A percentile compares a stretch with the other conserved stretches of the same genome.
phyloP scores from a whole-genome alignment of 2,113 vertebrate species.

The Heloderma charlesbogerti region DNA sequence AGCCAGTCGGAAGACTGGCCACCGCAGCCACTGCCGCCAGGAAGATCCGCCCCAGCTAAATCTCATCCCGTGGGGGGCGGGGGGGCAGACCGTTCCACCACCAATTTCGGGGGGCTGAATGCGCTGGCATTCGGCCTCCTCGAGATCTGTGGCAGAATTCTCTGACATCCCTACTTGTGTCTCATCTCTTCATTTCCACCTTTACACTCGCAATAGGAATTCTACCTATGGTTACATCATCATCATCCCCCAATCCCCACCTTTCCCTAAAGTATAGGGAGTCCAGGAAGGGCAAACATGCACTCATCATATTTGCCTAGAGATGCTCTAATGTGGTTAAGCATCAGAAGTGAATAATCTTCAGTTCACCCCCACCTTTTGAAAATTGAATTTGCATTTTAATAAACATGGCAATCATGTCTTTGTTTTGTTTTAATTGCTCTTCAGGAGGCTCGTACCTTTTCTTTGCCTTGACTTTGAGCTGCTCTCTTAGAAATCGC shows the following conservation, averaged over 20 bases:
- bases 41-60: no score
- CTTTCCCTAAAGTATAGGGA: background rate
- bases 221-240: background rate
- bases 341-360: background rate
- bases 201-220: no score
- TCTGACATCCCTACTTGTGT: no score
- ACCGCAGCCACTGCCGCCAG: no score
- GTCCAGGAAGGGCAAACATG: background rate
- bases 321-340: background rate
- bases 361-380: background rate
- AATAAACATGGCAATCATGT: constrained; percentile 9
- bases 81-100: no score
- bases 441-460: background rate
- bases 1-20: no score
- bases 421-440: background rate
- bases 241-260: background rate
- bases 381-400: background rate
- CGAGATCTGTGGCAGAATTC: no score
- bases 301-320: background rate
- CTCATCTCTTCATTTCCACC: no score
- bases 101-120: no score
- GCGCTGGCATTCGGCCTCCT: no score
- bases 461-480: constrained; percentile 15
- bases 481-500: background rate
- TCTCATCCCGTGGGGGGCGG: no score